Base-by-base conservation (phyloP, 2,113 vertebrate genomes). In the Suncus etruscus region DNA sequence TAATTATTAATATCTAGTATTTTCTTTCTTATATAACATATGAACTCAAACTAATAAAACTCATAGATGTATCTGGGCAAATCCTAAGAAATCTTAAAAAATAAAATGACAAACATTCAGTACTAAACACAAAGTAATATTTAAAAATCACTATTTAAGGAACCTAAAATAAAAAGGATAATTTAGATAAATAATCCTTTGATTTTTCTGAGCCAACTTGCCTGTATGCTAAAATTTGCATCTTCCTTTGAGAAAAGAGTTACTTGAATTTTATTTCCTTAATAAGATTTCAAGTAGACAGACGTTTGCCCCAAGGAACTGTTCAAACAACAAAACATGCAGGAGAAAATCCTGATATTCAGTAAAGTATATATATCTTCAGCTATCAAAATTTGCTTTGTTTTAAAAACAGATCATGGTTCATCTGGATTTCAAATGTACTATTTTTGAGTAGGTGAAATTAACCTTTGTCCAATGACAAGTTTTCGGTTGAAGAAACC, bases 231-330 rank as follows among this genome's bases (percentile, higher is more conserved):
- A 89, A 72, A 88, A 92, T 95, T 4, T 31, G 94, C 88, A 95
- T 93, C 69, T 20, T 61, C 0, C 6, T 92, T 84, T 51, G 90
- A 94, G 9, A 78, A 68, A 92, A 96, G 91, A 96, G 95, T 96
- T 58, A 96, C 95, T 96, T 94, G 77, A 95, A 94, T 80, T 86
- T 58, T 95, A 95, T 96, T 97, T 96, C 94, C 78, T 84, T 93
- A 97, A 95, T 92, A 94, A 92, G 74, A 39, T 75, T 89, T 96
- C 63, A 89, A 89, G 89, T 32, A 87, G 66, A 65, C 94, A 97
- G 95, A 96, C 97, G 90, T 96, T 96, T 96, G 83, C 91, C 90
- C 84, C 65, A 93, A 96, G 90, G 94, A 97, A 65, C 48, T 93
- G 54, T 89, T 94, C 66, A 85, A 90, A 97, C 87, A 94, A 89